Percentiles rank a stretch among this genome's conserved stretches.
These are phyloP conservation scores for Machimus atricapillus DNA, from an alignment of 2,888 invertebrate species.

Conservation along the genomic window DNA sequence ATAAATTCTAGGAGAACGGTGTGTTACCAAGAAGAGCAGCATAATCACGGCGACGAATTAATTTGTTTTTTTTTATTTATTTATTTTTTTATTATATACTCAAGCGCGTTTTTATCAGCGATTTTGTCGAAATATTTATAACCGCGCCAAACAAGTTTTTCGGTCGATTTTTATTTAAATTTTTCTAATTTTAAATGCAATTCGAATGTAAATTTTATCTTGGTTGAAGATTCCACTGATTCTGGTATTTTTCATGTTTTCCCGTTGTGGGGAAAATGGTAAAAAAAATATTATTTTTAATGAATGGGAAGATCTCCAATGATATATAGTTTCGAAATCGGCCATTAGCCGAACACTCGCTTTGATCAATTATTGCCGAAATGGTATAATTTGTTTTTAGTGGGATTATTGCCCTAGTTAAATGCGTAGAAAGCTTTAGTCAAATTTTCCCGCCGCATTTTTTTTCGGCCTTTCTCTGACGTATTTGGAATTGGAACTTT, in stretches of 20 bases:
- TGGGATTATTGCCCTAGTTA: neutral
- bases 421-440: neutral
- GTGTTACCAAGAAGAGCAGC: neutral
- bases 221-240: neutral
- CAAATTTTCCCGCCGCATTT: neutral
- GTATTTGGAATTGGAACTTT: neutral
- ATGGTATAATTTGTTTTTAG: neutral
- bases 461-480: neutral
- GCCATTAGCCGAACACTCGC: neutral
- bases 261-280: neutral
- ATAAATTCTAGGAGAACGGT: neutral
- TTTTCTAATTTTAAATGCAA: conserved; percentile 14
- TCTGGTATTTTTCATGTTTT: neutral
- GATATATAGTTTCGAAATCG: neutral
- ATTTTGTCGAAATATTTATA: neutral
- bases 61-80: neutral
- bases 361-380: neutral
- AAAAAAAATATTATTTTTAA: neutral
- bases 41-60: neutral
- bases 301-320: neutral
- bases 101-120: neutral
- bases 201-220: conserved; percentile 14
- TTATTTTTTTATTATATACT: neutral
- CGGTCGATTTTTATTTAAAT: neutral
- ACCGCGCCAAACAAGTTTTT: neutral